Evolutionary conservation across 2,113 vertebrate genomes (phyloP).

Genomic region (Amblyornis subalaris): DNA sequence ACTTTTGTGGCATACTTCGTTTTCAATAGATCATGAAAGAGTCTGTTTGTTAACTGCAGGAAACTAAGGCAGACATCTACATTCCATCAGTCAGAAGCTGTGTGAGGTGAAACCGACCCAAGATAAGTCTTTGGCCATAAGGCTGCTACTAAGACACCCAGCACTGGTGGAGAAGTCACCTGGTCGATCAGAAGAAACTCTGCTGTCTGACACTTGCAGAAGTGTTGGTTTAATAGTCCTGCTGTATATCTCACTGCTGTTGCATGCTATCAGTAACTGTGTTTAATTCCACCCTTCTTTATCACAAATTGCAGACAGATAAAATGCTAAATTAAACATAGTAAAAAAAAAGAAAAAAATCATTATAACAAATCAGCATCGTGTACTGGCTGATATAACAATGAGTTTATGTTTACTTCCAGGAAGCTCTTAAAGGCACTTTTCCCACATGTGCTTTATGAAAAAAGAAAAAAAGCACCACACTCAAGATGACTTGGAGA

Average conservation of each 20-base stretch:
- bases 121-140: not conserved
- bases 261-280: not conserved
- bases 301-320: not conserved
- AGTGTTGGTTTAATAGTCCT: not conserved
- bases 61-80: not conserved
- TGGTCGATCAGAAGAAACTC: not conserved
- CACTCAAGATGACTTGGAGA: not conserved
- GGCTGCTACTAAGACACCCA: not conserved
- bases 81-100: not conserved
- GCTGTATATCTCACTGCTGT: not conserved
- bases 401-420: not conserved
- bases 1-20: not conserved
- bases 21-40: not conserved
- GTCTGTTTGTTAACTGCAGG: not conserved
- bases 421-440: not conserved
- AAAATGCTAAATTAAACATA: not conserved
- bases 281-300: not conserved
- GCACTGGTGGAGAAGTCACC: not conserved
- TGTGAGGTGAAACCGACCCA: rapidly evolving
- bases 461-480: not conserved
- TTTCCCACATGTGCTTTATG: not conserved
- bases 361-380: not conserved
- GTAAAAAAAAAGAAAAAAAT: not conserved
- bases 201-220: not conserved
- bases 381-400: not conserved